Percentiles rank a stretch among this genome's conserved stretches.
Evolutionary conservation across 2,113 vertebrate species (phyloP).

Genomic region (Jacana jacana): DNA sequence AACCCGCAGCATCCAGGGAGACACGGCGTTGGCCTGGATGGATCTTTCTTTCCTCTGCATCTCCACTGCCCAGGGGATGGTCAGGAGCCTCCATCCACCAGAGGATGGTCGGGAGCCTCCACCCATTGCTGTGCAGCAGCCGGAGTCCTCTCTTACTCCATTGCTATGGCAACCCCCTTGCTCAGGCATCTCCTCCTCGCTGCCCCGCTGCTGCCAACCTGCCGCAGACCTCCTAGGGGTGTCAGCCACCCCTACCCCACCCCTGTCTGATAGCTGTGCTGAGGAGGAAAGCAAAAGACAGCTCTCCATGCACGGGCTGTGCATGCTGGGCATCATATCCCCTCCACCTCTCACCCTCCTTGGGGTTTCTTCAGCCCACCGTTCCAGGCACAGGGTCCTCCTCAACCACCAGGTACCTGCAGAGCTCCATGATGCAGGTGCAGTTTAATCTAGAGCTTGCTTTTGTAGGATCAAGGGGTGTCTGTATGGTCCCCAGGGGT

Average conservation of each 20-base stretch:
- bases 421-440: background rate
- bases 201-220: background rate
- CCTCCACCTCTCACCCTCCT: fast-evolving
- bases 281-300: background rate
- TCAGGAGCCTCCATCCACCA: background rate
- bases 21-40: background rate
- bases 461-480: background rate
- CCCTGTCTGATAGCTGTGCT: background rate
- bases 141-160: background rate
- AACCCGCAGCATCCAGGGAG: background rate
- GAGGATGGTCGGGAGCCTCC: background rate
- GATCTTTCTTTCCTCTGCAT: background rate
- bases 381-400: background rate
- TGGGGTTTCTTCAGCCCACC: fast-evolving
- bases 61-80: background rate
- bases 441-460: background rate
- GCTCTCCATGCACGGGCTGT: background rate
- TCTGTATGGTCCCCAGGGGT: background rate
- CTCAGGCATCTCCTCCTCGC: background rate
- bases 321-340: background rate
- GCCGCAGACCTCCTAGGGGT: background rate
- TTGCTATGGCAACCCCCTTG: slow-evolving; percentile 42
- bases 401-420: background rate
- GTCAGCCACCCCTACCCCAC: background rate
- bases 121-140: background rate